A percentile compares a stretch with the other conserved stretches of the same genome.
phyloP scores from a whole-genome alignment of 92 coral and sea anemone species.

The Parazoanthus swiftii region DNA sequence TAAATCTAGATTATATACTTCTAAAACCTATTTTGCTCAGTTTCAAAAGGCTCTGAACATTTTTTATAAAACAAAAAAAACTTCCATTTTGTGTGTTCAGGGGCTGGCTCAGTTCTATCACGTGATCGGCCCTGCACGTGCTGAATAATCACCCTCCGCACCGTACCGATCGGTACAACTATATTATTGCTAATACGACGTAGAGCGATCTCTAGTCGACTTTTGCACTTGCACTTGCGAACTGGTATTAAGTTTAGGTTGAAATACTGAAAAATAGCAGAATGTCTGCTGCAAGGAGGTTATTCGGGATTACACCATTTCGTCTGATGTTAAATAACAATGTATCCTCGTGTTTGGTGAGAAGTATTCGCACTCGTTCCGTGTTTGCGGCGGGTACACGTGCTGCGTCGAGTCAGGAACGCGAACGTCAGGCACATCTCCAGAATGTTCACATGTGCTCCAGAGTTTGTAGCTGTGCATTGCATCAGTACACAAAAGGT shows the following conservation, averaged over 20 bases:
- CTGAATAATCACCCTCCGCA: too few species aligned
- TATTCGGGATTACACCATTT: constrained; percentile 7
- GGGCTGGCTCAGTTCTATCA: too few species aligned
- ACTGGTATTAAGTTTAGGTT: background rate
- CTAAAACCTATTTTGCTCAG: too few species aligned
- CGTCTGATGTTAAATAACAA: constrained; percentile 47
- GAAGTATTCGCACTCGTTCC: constrained; percentile 50
- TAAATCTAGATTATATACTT: too few species aligned
- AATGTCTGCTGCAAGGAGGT: constrained; percentile 31
- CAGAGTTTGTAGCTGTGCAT: constrained; percentile 80
- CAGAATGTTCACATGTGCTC: constrained; percentile 69
- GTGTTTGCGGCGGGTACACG: constrained; percentile 74
- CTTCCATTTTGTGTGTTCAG: too few species aligned
- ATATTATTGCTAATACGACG: too few species aligned
- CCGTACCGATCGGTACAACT: too few species aligned
- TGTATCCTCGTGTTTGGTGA: constrained; percentile 32
- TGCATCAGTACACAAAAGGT: constrained; percentile 92
- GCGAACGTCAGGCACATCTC: constrained; percentile 44
- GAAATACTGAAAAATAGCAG: background rate
- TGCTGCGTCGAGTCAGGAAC: constrained; percentile 68
- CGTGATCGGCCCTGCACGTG: too few species aligned
- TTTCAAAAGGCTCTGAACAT: too few species aligned
- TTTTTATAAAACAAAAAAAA: too few species aligned
- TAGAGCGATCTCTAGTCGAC: too few species aligned
- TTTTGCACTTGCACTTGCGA: too few species aligned